Base-by-base conservation (phyloP, 2,113 vertebrate species). In the Thalassoma bifasciatum region DNA sequence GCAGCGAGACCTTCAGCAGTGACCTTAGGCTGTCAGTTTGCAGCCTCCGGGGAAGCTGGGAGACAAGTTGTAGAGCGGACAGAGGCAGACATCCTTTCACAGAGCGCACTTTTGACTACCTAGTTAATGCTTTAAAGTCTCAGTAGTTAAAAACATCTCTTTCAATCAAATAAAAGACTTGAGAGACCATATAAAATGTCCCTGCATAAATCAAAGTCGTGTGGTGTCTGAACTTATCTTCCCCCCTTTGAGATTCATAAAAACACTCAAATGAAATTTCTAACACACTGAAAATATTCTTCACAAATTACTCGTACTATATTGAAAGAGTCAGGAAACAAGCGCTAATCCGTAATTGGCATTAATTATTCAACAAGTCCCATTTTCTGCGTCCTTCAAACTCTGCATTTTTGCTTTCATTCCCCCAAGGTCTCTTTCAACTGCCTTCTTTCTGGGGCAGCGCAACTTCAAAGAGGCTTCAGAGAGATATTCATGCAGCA, bases 391-490 rank as follows among this genome's bases (percentile, higher is more conserved):
- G 76, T 82, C 61, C 56, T 51, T 77, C 59, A 63, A 56, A 72
- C 66, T 58, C 49, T 82, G 68, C 21, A 22, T 64, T 67, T 79
- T 67, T 52, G 69, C 84, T 82, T 68, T 82, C 67, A 83, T 73
- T 74, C 64, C 69, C 56, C 8, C 21, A 14, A 75, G 72, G 69
- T 17, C 44, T 88, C 77, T 77, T 73, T 59, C 67, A 49, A 30
- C 66, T 56, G 77, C 72, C 68, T 75, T 51, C 54, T 88, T 89
- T 89, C 86, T 89, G 68, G 82, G 85, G 72, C 86, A 86, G 65
- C 37, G 66, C 24, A 5, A 85, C 90, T 83, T 89, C 86, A 89
- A 91, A 89, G 86, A 74, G 69, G 57, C 66, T 69, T 83, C 65
- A 77, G 80, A 8, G 71, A 83, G 76, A 89, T 72, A 74, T 77